Evolutionary conservation across 1,140 invertebrate genomes (phyloP).

Genomic region (Thaumatotibia leucotreta): DNA sequence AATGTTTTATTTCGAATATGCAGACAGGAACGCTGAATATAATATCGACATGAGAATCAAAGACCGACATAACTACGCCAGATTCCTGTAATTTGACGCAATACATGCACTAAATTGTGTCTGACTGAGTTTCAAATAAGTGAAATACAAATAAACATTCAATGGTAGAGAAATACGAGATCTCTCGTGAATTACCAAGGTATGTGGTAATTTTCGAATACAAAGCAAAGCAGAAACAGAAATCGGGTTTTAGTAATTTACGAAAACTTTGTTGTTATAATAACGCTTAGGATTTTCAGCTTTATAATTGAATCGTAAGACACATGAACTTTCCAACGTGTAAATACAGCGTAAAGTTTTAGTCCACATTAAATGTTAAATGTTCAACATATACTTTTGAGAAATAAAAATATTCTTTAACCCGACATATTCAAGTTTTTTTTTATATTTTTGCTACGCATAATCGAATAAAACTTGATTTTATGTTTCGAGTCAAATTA

Average conservation of each 20-base stretch:
- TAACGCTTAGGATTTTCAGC: neutral
- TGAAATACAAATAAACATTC: neutral
- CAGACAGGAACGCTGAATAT: constrained; percentile 26
- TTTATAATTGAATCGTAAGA: neutral
- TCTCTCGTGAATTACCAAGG: neutral
- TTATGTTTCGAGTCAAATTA: constrained; percentile 76
- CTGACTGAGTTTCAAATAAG: neutral
- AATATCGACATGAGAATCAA: neutral
- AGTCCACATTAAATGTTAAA: constrained; percentile 53
- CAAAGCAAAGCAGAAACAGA: constrained; percentile 3
- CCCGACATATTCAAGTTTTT: constrained; percentile 48
- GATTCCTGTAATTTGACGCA: neutral
- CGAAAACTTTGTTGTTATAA: constrained; percentile 8
- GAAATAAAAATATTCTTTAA: too few species aligned
- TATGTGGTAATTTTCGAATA: neutral
- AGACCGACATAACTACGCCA: neutral
- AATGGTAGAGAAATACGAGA: neutral
- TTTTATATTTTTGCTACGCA: constrained; percentile 48
- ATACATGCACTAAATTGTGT: neutral
- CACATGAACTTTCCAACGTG: constrained; percentile 29
- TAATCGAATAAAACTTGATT: constrained; percentile 76
- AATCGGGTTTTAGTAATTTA: neutral
- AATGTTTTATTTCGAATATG: constrained; percentile 56
- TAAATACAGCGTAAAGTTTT: constrained; percentile 39
- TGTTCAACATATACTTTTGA: too few species aligned